Conservation (phyloP, 2,113 vertebrate genomes). For the Sminthopsis crassicaudata region DNA sequence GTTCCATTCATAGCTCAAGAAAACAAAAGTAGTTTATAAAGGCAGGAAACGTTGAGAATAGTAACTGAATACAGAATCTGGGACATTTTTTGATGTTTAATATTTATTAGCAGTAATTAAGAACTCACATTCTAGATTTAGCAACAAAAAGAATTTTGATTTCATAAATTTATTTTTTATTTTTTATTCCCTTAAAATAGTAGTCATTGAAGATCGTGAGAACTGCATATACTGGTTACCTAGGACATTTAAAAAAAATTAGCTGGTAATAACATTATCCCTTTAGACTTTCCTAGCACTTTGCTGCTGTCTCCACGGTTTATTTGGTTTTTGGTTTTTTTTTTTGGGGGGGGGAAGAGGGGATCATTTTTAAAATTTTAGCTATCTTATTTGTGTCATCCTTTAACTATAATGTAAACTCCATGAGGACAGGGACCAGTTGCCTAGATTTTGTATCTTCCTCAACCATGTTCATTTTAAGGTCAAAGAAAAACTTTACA, state of each 20-base stretch:
- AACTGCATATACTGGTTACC: background rate
- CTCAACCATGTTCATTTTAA: background rate
- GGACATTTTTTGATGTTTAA: conserved; percentile 3
- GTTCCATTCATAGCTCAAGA: conserved; percentile 1
- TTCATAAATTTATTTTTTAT: background rate
- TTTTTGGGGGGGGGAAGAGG: too few relatives aligned
- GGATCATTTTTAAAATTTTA: too few relatives aligned
- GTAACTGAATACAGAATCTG: background rate
- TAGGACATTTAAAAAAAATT: background rate
- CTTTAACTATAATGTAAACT: background rate
- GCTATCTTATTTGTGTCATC: background rate
- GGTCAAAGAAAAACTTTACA: background rate
- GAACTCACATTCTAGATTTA: conserved; percentile 1
- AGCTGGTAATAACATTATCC: background rate
- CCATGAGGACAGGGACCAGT: background rate
- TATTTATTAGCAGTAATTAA: conserved; percentile 2
- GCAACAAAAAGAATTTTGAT: background rate
- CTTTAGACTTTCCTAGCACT: background rate
- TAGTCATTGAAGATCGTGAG: background rate
- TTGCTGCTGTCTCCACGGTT: background rate
- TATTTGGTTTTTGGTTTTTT: too few relatives aligned
- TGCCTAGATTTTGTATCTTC: background rate
- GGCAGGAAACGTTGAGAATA: background rate
- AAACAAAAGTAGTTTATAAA: background rate
- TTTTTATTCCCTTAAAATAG: background rate